Conservation (phyloP, 2,113 vertebrate species). For the Sorex fumeus region DNA sequence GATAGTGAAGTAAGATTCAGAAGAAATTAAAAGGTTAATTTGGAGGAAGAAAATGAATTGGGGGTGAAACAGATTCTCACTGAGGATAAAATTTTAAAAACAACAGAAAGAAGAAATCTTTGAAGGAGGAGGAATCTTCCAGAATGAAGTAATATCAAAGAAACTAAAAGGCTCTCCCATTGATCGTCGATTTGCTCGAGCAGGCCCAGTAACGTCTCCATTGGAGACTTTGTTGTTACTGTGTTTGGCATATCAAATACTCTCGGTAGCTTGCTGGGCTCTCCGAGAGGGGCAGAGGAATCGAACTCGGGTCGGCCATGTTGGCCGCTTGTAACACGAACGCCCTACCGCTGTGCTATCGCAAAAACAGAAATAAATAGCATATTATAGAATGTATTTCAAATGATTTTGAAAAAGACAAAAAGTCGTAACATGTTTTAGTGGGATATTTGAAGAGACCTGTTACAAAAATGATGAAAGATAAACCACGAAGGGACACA, state of each 20-base stretch:
- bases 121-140: no score
- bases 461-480: slow-evolving; percentile 10
- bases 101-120: not conserved
- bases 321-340: no score
- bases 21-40: slow-evolving; percentile 8
- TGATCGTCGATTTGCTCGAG: no score
- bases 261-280: no score
- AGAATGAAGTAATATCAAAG: not conserved
- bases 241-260: no score
- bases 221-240: no score
- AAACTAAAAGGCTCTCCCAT: no score
- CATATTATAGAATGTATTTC: not conserved
- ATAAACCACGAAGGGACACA: not conserved
- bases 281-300: no score
- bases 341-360: no score
- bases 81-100: not conserved
- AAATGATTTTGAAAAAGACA: slow-evolving; percentile 12
- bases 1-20: not conserved
- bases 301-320: no score
- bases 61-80: not conserved
- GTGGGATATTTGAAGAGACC: not conserved
- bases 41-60: not conserved
- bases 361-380: not conserved
- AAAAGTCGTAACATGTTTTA: not conserved
- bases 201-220: no score